Evolutionary conservation across 1,140 invertebrate genomes (phyloP).

Genomic region (Trichogramma pretiosum): DNA sequence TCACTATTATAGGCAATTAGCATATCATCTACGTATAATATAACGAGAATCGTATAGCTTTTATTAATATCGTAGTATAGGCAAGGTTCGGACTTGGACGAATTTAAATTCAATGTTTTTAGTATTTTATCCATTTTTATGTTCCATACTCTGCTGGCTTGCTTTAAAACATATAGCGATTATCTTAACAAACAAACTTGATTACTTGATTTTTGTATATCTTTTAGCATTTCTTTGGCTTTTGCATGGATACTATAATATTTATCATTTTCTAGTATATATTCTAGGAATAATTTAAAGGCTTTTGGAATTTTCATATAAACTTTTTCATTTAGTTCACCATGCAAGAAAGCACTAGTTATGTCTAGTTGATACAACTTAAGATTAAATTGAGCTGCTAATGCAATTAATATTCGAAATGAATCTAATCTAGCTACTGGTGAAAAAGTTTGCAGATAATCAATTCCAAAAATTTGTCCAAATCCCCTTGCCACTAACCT

Average conservation of each 20-base stretch:
- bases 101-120: background rate
- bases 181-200: background rate
- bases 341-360: constrained; percentile 30
- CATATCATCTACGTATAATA: constrained; percentile 5
- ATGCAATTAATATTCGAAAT: constrained; percentile 20
- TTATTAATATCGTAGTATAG: background rate
- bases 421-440: constrained; percentile 22
- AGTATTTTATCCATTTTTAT: background rate
- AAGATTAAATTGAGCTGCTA: constrained; percentile 7
- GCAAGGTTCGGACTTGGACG: background rate
- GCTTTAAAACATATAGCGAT: background rate
- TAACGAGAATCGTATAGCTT: background rate
- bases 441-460: constrained; percentile 29
- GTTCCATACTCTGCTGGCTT: constrained; percentile 5
- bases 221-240: constrained; percentile 26
- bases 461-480: constrained; percentile 20
- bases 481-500: constrained; percentile 18
- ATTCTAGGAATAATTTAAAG: no score
- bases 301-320: constrained; percentile 36
- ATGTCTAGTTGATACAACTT: constrained; percentile 29
- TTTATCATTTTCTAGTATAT: constrained; percentile 7
- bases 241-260: no score
- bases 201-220: constrained; percentile 10
- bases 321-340: constrained; percentile 30
- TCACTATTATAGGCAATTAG: background rate